These are phyloP conservation scores for Amphipoea oculea DNA, from an alignment of 2,888 invertebrate genomes.

Conservation along the genomic window DNA sequence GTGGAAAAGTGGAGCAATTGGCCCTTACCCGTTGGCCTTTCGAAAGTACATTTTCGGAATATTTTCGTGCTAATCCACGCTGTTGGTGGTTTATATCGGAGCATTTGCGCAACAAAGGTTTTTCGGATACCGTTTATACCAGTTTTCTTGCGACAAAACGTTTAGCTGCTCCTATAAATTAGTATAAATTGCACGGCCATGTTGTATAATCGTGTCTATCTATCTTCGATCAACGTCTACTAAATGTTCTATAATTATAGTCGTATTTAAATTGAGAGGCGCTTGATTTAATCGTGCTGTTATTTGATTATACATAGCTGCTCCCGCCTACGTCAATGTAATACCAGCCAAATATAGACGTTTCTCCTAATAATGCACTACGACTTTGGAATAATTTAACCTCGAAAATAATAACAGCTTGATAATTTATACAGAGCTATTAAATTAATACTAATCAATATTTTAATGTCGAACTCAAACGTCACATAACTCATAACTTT, in stretches of 20 bases:
- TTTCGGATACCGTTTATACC: constrained; percentile 20
- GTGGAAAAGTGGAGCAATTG: constrained; percentile 54
- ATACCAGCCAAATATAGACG: constrained; percentile 48
- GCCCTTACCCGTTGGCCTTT: constrained; percentile 53
- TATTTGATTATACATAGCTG: constrained; percentile 63
- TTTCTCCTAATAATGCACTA: constrained; percentile 40
- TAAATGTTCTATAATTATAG: constrained; percentile 68
- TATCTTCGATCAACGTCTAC: constrained; percentile 60
- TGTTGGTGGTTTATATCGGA: constrained; percentile 1
- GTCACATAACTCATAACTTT: constrained; percentile 44
- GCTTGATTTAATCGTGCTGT: constrained; percentile 63
- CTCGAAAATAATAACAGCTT: constrained; percentile 37
- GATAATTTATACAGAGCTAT: constrained; percentile 39
- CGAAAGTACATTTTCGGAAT: constrained; percentile 46
- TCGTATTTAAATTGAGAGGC: constrained; percentile 64
- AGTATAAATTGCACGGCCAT: constrained; percentile 48
- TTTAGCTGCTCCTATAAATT: constrained; percentile 46
- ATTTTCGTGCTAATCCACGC: constrained; percentile 38
- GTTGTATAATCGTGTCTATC: constrained; percentile 50
- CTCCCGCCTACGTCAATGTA: constrained; percentile 50
- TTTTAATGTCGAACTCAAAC: constrained; percentile 37
- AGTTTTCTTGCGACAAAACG: constrained; percentile 49
- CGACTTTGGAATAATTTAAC: constrained; percentile 40
- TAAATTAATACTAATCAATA: constrained; percentile 38
- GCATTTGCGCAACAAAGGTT: constrained; percentile 51